Evolutionary conservation across 2,888 invertebrate genomes (phyloP).

Genomic region (Iphiclides podalirius): DNA sequence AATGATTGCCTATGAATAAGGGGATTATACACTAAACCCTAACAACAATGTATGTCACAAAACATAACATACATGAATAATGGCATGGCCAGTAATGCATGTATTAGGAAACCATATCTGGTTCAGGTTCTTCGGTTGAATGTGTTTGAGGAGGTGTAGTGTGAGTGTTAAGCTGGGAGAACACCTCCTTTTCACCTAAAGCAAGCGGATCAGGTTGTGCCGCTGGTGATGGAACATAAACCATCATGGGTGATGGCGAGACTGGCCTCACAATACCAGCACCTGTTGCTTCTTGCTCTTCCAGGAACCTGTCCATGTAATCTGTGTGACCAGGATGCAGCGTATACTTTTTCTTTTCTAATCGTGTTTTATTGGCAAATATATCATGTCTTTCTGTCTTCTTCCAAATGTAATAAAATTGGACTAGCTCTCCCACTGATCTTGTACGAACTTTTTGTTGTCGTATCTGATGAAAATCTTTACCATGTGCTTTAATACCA

Average conservation of each 20-base stretch:
- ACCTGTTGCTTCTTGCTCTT: slow-evolving; percentile 90
- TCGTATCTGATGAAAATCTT: slow-evolving; percentile 97
- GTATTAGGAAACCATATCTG: slow-evolving; percentile 68
- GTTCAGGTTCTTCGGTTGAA: slow-evolving; percentile 68
- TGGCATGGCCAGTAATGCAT: slow-evolving; percentile 50
- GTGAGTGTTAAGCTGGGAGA: slow-evolving; percentile 67
- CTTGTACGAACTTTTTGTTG: slow-evolving; percentile 96
- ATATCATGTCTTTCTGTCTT: slow-evolving; percentile 98
- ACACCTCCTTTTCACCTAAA: slow-evolving; percentile 72
- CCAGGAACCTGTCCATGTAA: slow-evolving; percentile 95
- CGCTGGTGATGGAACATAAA: slow-evolving; percentile 62
- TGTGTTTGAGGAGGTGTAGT: slow-evolving; percentile 57
- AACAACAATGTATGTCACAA: slow-evolving; percentile 34
- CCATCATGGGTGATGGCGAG: slow-evolving; percentile 84
- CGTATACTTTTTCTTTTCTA: slow-evolving; percentile 96
- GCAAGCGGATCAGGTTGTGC: slow-evolving; percentile 70
- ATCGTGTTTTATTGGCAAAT: slow-evolving; percentile 90
- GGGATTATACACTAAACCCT: slow-evolving; percentile 21
- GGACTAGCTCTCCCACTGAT: slow-evolving; percentile 97
- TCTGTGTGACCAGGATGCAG: slow-evolving; percentile 95
- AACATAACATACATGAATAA: slow-evolving; percentile 49
- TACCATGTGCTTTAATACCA: slow-evolving; percentile 95
- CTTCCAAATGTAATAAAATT: slow-evolving; percentile 98
- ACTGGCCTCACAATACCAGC: slow-evolving; percentile 75
- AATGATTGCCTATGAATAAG: slow-evolving; percentile 18